Base-by-base conservation (phyloP, 2,888 invertebrate species). In the Dendrolimus pini region DNA sequence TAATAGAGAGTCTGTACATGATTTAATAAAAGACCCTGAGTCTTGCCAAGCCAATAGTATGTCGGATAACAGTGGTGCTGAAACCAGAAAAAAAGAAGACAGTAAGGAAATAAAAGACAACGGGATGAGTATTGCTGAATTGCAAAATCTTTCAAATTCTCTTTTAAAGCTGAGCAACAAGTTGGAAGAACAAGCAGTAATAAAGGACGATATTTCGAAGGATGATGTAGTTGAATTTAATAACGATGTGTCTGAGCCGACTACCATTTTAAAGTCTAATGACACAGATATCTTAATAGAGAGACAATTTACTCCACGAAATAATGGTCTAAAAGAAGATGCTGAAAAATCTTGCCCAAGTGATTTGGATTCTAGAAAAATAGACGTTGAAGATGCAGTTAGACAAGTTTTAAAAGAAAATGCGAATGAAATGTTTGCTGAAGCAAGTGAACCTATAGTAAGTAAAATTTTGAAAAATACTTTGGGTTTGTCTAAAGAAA, bases 71-170 rank as follows among this genome's bases (percentile, higher is more conserved):
- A 47, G 9, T 9, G 47, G 12, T 2, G 12, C 47, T 47, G 47
- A 47, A 47, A 47, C 47, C 12, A 9, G 47, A 12, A 47, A 47
- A 42, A 3, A 30, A 30, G 30, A 30, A 30, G 30, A 30, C 6
- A 30, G 30, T 30, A 30, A 30, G 30, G 30, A 30, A 18, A 30
- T 30, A 30, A 30, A 30, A 30, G 47, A 12, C 12, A 55, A 56
- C 55, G 53, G 57, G 56, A 55, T 72, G 8, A 67, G 70, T 55
- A 69, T 75, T 53, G 62, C 73, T 55, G 86, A 87, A 62, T 72
- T 86, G 61, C 83, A 87, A 70, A 70, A 75, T 18, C 71, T 83
- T 64, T 85, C 86, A 7, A 70, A 85, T 69, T 72, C 76, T 14
- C 69, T 85, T 64, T 68, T 86, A 58, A 62, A 71, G 63, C 60